Conservation (phyloP, 1,140 invertebrate species). For the Magallana ariakensis region DNA sequence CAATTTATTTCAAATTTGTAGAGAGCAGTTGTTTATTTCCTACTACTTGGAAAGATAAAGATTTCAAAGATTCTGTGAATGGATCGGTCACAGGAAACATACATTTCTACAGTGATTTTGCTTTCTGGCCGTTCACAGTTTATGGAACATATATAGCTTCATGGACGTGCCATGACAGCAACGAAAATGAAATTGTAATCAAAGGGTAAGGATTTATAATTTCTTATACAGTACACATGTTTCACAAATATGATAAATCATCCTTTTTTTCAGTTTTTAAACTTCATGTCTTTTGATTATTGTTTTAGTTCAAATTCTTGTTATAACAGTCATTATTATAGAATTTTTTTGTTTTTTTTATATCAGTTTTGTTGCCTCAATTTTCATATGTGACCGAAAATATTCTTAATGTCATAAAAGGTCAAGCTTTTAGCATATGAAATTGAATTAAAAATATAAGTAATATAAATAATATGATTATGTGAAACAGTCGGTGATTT, state of each 20-base stretch:
- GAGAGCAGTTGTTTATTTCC: not conserved
- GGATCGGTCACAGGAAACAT: not conserved
- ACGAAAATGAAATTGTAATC: not conserved
- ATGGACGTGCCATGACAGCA: not conserved
- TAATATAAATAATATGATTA: too few species aligned
- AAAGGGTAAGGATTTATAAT: not conserved
- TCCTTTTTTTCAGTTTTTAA: not conserved
- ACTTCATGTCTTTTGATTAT: not conserved
- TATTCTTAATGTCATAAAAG: not conserved
- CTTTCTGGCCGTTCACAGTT: not conserved
- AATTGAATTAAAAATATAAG: too few species aligned
- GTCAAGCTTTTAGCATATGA: not conserved
- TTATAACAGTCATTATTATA: not conserved
- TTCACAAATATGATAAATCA: not conserved
- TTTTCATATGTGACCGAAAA: not conserved
- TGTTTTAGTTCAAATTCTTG: not conserved
- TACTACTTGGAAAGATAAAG: not conserved
- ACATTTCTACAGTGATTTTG: not conserved
- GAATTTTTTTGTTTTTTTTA: not conserved
- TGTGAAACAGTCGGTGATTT: too few species aligned
- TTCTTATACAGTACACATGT: not conserved
- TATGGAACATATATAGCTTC: not conserved
- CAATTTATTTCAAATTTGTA: too few species aligned
- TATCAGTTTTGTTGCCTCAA: not conserved
- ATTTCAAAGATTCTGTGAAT: not conserved